Percentiles rank a stretch among this genome's conserved stretches.
Conservation (phyloP, 2,113 vertebrate genomes). For the Anas platyrhynchos region DNA sequence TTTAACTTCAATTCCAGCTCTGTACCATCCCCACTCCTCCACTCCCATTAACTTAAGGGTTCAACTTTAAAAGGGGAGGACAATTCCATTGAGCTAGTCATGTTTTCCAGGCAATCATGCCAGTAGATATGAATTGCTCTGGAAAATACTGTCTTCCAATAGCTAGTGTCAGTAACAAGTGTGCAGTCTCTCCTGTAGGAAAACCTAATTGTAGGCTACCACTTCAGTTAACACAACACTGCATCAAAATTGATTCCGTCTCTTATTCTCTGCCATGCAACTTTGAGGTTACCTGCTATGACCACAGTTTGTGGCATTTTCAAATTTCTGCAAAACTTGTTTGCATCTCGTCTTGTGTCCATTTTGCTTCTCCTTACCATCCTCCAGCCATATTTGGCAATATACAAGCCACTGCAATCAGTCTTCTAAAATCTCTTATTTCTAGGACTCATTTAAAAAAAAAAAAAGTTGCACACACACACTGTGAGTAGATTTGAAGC, state of each 20-base stretch:
- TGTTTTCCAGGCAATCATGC: neutral
- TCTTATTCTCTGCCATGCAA: neutral
- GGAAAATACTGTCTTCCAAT: neutral
- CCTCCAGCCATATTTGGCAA: neutral
- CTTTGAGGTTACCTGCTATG: neutral
- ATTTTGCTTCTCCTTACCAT: neutral
- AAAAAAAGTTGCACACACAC: too few relatives aligned
- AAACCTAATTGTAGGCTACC: neutral
- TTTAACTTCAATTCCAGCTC: neutral
- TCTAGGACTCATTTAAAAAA: neutral
- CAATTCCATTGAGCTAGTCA: neutral
- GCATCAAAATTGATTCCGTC: neutral
- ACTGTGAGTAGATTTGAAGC: neutral
- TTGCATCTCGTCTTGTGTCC: neutral
- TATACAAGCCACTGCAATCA: too few relatives aligned
- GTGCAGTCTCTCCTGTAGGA: too few relatives aligned
- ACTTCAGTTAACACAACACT: neutral
- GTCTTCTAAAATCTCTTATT: neutral
- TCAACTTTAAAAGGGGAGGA: neutral
- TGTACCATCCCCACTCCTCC: too few relatives aligned
- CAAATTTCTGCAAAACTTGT: neutral
- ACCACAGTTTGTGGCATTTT: neutral
- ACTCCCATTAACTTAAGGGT: neutral
- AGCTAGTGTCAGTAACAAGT: neutral
- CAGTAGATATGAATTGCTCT: accelerated